These are phyloP conservation scores for Pipistrellus pygmaeus DNA, from an alignment of 2,797 vertebrate species.

Conservation along the genomic window DNA sequence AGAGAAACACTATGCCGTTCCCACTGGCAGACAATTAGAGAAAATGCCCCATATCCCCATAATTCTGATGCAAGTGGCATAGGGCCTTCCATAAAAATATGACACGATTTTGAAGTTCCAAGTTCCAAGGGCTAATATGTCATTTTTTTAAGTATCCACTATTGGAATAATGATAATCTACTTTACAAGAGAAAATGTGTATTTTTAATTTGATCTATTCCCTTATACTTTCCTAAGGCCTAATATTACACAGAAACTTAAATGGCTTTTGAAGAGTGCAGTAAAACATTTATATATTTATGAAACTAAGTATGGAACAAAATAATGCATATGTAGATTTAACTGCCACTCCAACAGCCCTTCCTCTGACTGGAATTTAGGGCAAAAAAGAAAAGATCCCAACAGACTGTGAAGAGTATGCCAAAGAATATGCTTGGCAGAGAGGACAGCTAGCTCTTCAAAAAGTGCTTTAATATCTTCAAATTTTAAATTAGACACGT, in stretches of 20 bases:
- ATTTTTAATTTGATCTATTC: slow-evolving; percentile 67
- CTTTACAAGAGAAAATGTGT: slow-evolving; percentile 65
- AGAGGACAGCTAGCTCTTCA: background rate
- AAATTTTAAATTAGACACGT: too few relatives aligned
- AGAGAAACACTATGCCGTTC: slow-evolving; percentile 77
- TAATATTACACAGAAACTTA: slow-evolving; percentile 76
- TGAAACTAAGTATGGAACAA: background rate
- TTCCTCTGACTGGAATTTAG: background rate
- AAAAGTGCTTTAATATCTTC: background rate
- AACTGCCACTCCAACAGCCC: background rate
- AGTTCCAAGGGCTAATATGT: slow-evolving; percentile 73
- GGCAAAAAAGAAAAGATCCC: background rate
- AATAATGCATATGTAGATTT: background rate
- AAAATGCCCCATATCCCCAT: slow-evolving; percentile 79
- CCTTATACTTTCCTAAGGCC: background rate
- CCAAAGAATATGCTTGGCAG: background rate
- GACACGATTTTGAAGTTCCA: slow-evolving; percentile 72
- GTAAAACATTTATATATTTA: slow-evolving; percentile 20
- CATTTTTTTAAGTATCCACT: slow-evolving; percentile 2
- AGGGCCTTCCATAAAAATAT: slow-evolving; percentile 67
- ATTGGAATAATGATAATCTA: slow-evolving; percentile 53
- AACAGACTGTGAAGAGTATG: background rate
- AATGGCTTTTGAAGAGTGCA: slow-evolving; percentile 61
- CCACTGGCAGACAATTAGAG: slow-evolving; percentile 81
- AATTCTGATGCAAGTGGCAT: slow-evolving; percentile 74